phyloP scores from a whole-genome alignment of 2,113 vertebrate genomes.

The Clarias gariepinus region DNA sequence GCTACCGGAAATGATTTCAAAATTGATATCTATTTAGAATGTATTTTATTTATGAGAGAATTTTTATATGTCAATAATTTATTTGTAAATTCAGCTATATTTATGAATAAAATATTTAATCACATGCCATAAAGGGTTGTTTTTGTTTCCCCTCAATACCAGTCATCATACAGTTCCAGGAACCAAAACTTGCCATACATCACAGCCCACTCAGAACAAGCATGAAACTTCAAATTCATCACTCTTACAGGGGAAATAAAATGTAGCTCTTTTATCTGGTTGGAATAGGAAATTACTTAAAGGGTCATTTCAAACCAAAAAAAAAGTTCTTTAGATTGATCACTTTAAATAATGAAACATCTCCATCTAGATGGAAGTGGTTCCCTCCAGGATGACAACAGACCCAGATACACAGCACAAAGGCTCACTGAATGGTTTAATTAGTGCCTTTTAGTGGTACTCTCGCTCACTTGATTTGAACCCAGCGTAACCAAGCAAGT shows the following conservation, averaged over 20 bases:
- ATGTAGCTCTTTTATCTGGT: background rate
- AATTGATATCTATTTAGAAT: background rate
- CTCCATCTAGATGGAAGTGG: background rate
- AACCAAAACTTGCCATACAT: background rate
- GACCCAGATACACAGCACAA: background rate
- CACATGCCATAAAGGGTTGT: background rate
- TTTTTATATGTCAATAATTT: constrained; percentile 24
- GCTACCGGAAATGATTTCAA: background rate
- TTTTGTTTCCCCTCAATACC: background rate
- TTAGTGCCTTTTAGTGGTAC: background rate
- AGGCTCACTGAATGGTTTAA: background rate
- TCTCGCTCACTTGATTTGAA: background rate
- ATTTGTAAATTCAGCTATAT: background rate
- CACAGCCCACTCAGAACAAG: background rate
- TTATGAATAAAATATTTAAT: constrained; percentile 36
- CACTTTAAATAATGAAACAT: background rate
- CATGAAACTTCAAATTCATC: background rate
- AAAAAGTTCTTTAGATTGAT: background rate
- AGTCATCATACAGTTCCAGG: background rate
- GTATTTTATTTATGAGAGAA: constrained; percentile 6
- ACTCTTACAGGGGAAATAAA: background rate
- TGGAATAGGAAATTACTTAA: background rate
- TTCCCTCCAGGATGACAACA: background rate
- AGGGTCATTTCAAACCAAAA: background rate
- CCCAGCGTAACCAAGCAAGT: background rate